Base-by-base conservation (phyloP, 2,797 vertebrate species). In the Crocodylus rhombifer region DNA sequence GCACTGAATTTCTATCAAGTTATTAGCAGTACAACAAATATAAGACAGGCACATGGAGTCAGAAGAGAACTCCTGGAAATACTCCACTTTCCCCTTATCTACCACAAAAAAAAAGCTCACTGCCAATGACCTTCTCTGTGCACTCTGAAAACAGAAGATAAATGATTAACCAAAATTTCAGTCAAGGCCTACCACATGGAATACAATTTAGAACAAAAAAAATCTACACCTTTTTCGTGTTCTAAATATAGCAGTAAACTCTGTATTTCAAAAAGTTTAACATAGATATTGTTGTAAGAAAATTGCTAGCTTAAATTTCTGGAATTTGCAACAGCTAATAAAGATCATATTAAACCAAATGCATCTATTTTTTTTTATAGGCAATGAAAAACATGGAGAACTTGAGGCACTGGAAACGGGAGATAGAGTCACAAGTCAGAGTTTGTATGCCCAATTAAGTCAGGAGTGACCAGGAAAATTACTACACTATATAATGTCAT, bases 1-100 rank as follows among this genome's bases (percentile, higher is more conserved):
- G 73, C 73, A 92, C 82, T 42, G 87, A 81, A 95, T 95, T 90
- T 95, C 87, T 90, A 93, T 91, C 84, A 87, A 78, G 77, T 85
- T 94, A 92, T 90, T 23, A 92, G 91, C 84, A 77, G 33, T 80
- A 75, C 64, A 81, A 63, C 8, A 0, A 36, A 0, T n/a, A 58
- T 82, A 93, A 73, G 80, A 51, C 60, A 55, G 83, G 75, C 30
- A 95, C 80, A 67, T 81, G 87, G 93, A 92, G 65, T 75, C 92
- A 33, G 30, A 69, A 36, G 30, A 69, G 30, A 12, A 87, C 76
- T 77, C 51, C 82, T 62, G 91, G 86, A 95, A 92, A 95, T 83
- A 67, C 21, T 82, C 51, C 76, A 9, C 30, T 51, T 51, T 51
- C 42, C 42, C 42, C 10, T 51, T 51, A 51, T 51, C 42, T 91